Percentiles rank a stretch among this genome's conserved stretches.
These are phyloP conservation scores for Orestias chungarensis DNA, from an alignment of 2,797 vertebrate species.

Conservation along the genomic window DNA sequence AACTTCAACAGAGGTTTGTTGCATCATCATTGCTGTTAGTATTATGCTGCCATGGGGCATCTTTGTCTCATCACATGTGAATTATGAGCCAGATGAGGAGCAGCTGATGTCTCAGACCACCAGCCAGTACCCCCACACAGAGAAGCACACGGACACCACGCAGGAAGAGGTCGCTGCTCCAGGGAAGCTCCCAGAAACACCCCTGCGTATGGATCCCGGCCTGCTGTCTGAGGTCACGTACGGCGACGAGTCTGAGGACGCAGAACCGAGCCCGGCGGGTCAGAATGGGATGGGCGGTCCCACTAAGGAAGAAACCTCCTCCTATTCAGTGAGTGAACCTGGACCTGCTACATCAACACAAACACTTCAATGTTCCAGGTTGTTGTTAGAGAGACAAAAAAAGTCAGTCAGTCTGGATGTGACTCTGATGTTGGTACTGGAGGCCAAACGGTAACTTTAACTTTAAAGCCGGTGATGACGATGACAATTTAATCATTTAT, in stretches of 20 bases:
- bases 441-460: too few species aligned
- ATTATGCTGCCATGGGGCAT: neutral
- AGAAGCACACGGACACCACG: slow-evolving; percentile 86
- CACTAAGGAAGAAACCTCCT: slow-evolving; percentile 84
- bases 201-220: slow-evolving; percentile 86
- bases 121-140: slow-evolving; percentile 85
- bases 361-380: neutral
- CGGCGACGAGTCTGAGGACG: slow-evolving; percentile 34
- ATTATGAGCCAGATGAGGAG: slow-evolving; percentile 71
- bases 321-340: slow-evolving; percentile 86
- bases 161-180: slow-evolving; percentile 88
- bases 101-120: slow-evolving; percentile 88
- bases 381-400: too few species aligned
- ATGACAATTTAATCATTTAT: too few species aligned
- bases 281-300: slow-evolving; percentile 85
- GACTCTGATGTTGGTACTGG: too few species aligned
- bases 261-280: slow-evolving; percentile 78
- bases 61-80: neutral
- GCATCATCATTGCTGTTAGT: neutral
- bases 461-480: too few species aligned
- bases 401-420: too few species aligned
- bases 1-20: slow-evolving; percentile 83
- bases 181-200: slow-evolving; percentile 94
- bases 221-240: slow-evolving; percentile 75
- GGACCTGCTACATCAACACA: neutral